phyloP scores from a whole-genome alignment of 2,888 invertebrate genomes.

The Apantesis nais region DNA sequence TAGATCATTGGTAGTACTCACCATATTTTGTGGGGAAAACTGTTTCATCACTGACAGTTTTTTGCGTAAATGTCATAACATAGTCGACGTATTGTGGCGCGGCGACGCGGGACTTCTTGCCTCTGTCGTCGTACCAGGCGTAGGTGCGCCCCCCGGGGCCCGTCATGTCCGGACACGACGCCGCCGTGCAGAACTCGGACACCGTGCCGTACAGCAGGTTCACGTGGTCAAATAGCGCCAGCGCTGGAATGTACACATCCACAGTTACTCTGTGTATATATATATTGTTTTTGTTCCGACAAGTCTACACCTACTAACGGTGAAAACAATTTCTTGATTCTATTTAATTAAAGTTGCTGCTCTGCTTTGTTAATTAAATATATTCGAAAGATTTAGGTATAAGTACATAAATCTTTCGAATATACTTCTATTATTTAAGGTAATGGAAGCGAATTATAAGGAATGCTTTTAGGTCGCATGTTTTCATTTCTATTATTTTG shows the following conservation, averaged over 20 bases:
- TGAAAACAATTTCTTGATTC: neutral
- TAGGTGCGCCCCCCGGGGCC: slow-evolving; percentile 98
- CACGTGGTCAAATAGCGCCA: slow-evolving; percentile 99
- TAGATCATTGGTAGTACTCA: slow-evolving; percentile 71
- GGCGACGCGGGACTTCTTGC: slow-evolving; percentile 98
- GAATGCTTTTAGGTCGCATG: no score
- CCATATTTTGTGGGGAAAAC: slow-evolving; percentile 99
- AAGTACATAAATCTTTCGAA: no score
- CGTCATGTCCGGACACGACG: slow-evolving; percentile 98
- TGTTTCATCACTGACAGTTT: slow-evolving; percentile 97
- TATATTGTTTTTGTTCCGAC: neutral
- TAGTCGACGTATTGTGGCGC: slow-evolving; percentile 99
- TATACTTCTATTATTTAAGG: no score
- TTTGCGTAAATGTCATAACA: slow-evolving; percentile 99
- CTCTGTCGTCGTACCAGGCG: slow-evolving; percentile 99
- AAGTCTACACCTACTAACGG: neutral
- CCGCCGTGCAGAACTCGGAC: slow-evolving; percentile 99
- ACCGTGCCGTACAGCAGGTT: slow-evolving; percentile 99
- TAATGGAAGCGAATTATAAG: no score
- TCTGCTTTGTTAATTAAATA: no score
- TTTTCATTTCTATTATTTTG: no score
- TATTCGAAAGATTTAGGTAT: no score
- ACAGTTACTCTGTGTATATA: neutral
- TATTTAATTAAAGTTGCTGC: neutral
- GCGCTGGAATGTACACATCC: slow-evolving; percentile 85